phyloP scores from a whole-genome alignment of 2,888 invertebrate species.

The Hydraecia micacea region DNA sequence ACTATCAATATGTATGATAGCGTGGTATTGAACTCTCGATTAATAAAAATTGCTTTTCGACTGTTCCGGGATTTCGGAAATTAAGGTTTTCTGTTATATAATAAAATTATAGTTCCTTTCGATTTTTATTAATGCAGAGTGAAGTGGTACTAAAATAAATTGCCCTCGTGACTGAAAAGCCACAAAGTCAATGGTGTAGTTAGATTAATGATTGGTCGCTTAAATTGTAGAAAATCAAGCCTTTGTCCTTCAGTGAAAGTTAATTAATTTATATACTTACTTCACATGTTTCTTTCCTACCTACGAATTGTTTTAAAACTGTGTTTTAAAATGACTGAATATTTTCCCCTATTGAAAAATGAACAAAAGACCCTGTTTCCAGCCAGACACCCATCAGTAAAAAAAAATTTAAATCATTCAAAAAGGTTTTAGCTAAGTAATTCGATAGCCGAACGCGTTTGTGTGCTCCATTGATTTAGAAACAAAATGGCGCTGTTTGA shows the following conservation, averaged over 20 bases:
- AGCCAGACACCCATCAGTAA: neutral
- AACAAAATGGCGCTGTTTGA: conserved; percentile 64
- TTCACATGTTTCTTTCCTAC: neutral
- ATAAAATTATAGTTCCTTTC: neutral
- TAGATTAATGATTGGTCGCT: neutral
- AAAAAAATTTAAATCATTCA: conserved; percentile 3
- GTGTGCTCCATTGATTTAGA: conserved; percentile 58
- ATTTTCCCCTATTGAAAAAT: neutral
- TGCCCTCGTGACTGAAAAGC: neutral
- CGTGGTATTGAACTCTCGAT: conserved; percentile 48
- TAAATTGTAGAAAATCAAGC: neutral
- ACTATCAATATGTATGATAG: conserved; percentile 65
- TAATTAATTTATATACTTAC: no score
- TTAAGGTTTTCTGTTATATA: neutral
- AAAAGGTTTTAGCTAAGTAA: conserved; percentile 40
- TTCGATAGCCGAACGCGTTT: conserved; percentile 45
- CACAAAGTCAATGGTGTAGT: neutral
- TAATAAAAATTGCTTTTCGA: conserved; percentile 44
- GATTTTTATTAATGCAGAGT: neutral
- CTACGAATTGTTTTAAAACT: neutral
- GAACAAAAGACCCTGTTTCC: neutral
- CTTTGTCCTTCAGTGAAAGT: neutral
- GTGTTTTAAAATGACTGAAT: neutral
- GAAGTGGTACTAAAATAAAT: no score
- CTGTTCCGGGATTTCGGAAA: conserved; percentile 15